Evolutionary conservation across 2,888 invertebrate genomes (phyloP).

Genomic region (Dorcus hopei): DNA sequence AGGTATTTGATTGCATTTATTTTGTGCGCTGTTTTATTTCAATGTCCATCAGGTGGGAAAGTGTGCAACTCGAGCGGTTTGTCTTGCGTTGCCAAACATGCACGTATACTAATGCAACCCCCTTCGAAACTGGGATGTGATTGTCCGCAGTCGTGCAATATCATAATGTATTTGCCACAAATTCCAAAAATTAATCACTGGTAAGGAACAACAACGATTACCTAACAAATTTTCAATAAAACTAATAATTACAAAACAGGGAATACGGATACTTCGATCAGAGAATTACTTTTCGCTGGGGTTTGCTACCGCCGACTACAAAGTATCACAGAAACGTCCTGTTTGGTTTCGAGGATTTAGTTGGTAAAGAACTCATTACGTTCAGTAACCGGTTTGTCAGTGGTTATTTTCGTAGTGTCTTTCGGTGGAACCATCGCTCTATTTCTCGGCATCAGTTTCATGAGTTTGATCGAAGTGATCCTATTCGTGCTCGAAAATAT

Average conservation of each 20-base stretch:
- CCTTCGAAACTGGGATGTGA: slow-evolving; percentile 43
- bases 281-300: slow-evolving; percentile 54
- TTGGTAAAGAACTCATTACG: slow-evolving; percentile 49
- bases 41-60: slow-evolving; percentile 46
- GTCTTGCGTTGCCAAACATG: slow-evolving; percentile 51
- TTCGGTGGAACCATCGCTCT: slow-evolving; percentile 63
- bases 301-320: slow-evolving; percentile 54
- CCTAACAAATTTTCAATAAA: not conserved
- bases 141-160: slow-evolving; percentile 51
- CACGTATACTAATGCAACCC: slow-evolving; percentile 43
- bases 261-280: slow-evolving; percentile 45
- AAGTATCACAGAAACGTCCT: slow-evolving; percentile 60
- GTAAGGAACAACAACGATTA: slow-evolving; percentile 31
- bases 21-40: not conserved
- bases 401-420: slow-evolving; percentile 51
- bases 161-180: slow-evolving; percentile 46
- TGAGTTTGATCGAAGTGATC: slow-evolving; percentile 58
- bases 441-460: slow-evolving; percentile 63
- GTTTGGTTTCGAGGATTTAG: slow-evolving; percentile 62
- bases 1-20: slow-evolving; percentile 39
- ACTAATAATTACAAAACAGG: slow-evolving; percentile 28
- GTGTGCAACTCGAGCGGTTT: slow-evolving; percentile 54
- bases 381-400: not conserved
- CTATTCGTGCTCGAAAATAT: slow-evolving; percentile 51
- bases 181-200: slow-evolving; percentile 45